Conservation (phyloP, 2,888 invertebrate species). For the Cacoxenus indagator region DNA sequence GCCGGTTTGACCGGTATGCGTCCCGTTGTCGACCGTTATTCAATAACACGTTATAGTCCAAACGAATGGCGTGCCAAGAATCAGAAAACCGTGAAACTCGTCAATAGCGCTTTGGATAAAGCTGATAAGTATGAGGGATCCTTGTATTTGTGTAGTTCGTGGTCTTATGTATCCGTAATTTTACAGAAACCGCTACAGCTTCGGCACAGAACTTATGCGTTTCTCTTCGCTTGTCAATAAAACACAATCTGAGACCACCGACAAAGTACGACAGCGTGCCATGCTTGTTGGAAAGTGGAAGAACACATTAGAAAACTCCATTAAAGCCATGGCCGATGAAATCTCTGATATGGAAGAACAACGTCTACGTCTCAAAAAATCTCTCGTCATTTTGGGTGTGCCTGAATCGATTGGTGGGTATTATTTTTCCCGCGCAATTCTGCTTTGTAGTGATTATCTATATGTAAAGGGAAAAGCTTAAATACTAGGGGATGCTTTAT, state of each 20-base stretch:
- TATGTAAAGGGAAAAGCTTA: too few relatives aligned
- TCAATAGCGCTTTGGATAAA: slow-evolving; percentile 71
- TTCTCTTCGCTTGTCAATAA: slow-evolving; percentile 78
- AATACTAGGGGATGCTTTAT: too few relatives aligned
- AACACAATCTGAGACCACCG: slow-evolving; percentile 78
- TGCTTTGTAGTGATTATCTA: too few relatives aligned
- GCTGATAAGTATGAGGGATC: slow-evolving; percentile 72
- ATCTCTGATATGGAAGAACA: slow-evolving; percentile 79
- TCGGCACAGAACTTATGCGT: slow-evolving; percentile 76
- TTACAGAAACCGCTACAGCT: slow-evolving; percentile 74
- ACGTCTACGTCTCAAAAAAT: slow-evolving; percentile 78
- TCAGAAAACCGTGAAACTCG: slow-evolving; percentile 72
- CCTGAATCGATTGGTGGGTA: slow-evolving; percentile 78
- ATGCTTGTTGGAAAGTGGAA: slow-evolving; percentile 82
- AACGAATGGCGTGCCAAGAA: slow-evolving; percentile 81
- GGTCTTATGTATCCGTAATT: background rate
- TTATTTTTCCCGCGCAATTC: too few relatives aligned
- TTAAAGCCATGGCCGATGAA: slow-evolving; percentile 79
- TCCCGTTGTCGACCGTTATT: slow-evolving; percentile 82
- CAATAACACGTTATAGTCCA: slow-evolving; percentile 80
- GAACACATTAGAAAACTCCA: slow-evolving; percentile 79
- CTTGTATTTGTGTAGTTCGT: background rate
- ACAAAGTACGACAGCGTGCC: slow-evolving; percentile 77
- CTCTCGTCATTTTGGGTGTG: slow-evolving; percentile 77
- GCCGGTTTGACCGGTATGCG: slow-evolving; percentile 80